These are phyloP conservation scores for Synergus itoensis DNA, from an alignment of 2,888 invertebrate genomes.

Conservation along the genomic window DNA sequence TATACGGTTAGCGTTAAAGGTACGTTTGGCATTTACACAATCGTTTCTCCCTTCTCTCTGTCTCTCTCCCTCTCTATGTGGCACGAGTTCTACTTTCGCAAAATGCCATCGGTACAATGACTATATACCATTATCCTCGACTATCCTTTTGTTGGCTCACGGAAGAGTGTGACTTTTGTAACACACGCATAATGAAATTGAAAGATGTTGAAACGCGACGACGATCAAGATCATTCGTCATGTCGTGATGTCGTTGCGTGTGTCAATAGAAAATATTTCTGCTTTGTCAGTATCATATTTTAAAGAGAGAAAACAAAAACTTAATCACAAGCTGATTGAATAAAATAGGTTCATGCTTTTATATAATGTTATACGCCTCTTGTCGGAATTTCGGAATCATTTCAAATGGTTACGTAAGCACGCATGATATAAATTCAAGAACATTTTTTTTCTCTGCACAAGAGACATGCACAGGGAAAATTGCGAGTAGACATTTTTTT, in stretches of 20 bases:
- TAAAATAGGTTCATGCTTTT: too few relatives aligned
- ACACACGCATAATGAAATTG: not conserved
- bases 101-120: not conserved
- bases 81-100: constrained; percentile 26
- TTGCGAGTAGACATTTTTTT: too few relatives aligned
- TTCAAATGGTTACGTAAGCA: too few relatives aligned
- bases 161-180: not conserved
- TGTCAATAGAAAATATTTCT: not conserved
- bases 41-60: constrained; percentile 42
- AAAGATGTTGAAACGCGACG: constrained; percentile 1
- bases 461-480: too few relatives aligned
- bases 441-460: too few relatives aligned
- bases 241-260: not conserved
- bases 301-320: too few relatives aligned
- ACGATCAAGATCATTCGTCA: not conserved
- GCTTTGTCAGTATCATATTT: not conserved
- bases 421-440: too few relatives aligned
- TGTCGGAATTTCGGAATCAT: too few relatives aligned
- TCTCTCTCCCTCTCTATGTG: constrained; percentile 43
- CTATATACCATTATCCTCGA: not conserved
- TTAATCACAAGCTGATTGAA: too few relatives aligned
- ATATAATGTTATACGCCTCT: too few relatives aligned
- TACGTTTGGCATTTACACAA: not conserved
- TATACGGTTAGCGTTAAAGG: not conserved
- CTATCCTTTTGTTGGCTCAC: not conserved